These are phyloP conservation scores for Augochlora pura DNA, from an alignment of 1,140 invertebrate species.

Conservation along the genomic window DNA sequence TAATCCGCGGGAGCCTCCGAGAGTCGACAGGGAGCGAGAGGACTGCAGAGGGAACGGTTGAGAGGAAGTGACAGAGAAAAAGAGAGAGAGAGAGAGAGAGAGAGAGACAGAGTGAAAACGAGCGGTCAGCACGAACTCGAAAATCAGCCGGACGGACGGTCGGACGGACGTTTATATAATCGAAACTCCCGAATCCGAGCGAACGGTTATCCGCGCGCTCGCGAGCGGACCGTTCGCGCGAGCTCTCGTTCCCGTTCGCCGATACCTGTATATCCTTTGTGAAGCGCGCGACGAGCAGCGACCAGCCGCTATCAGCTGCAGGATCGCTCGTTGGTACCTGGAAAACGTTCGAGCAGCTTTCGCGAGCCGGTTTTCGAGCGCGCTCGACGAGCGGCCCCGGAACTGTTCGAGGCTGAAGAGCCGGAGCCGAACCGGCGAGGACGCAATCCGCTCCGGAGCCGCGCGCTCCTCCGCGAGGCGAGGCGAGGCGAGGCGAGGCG, in stretches of 20 bases:
- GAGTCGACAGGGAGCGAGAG: slow-evolving; percentile 6
- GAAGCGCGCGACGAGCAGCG: too few species aligned
- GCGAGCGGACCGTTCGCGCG: slow-evolving; percentile 23
- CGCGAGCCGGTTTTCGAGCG: background rate
- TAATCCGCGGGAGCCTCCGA: slow-evolving; percentile 32
- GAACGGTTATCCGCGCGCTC: slow-evolving; percentile 5
- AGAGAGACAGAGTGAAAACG: too few species aligned
- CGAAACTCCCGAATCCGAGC: slow-evolving; percentile 18
- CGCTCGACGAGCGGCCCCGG: background rate
- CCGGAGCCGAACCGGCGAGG: too few species aligned
- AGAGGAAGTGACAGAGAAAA: background rate
- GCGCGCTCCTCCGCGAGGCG: too few species aligned
- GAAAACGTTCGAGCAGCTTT: background rate
- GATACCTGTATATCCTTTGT: background rate
- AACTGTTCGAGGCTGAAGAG: background rate
- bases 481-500: too few species aligned
- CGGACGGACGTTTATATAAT: slow-evolving; percentile 4
- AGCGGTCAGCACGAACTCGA: slow-evolving; percentile 5
- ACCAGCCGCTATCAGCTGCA: too few species aligned
- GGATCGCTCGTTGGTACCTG: too few species aligned
- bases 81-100: background rate
- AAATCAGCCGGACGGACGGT: slow-evolving; percentile 18
- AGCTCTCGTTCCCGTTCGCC: background rate
- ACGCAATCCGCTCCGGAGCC: too few species aligned
- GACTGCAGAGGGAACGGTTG: background rate